Evolutionary conservation across 2,113 vertebrate genomes (phyloP).

Genomic region (Morone chrysops): DNA sequence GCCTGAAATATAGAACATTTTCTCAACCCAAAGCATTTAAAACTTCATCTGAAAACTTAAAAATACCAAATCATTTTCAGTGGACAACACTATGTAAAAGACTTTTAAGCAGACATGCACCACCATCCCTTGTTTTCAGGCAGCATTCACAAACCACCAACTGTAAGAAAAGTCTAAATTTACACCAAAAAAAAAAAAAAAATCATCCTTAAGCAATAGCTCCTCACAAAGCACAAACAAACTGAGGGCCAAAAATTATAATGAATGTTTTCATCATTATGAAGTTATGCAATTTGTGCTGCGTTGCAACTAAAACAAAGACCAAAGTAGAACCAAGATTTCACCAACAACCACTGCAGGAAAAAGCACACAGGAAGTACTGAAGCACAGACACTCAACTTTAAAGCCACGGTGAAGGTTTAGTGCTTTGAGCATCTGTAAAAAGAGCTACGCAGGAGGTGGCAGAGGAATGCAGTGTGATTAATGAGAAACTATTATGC

Average conservation of each 20-base stretch:
- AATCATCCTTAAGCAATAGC: neutral
- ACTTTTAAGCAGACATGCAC: neutral
- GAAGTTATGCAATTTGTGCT: constrained; percentile 16
- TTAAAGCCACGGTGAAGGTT: neutral
- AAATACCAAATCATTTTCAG: neutral
- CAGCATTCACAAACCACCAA: constrained; percentile 1
- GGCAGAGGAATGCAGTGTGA: constrained; percentile 24
- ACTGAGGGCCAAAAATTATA: neutral
- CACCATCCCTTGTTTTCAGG: neutral
- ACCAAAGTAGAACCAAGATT: neutral
- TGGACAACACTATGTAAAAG: neutral
- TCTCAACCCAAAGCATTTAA: too few species aligned
- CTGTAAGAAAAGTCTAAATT: neutral
- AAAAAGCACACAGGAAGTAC: constrained; percentile 1
- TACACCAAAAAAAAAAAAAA: neutral
- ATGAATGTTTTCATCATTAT: constrained; percentile 16
- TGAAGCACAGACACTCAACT: neutral
- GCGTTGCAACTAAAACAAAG: constrained; percentile 1
- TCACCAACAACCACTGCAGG: neutral
- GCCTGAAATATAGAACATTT: too few species aligned
- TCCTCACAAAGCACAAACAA: constrained; percentile 22
- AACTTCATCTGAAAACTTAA: too few species aligned
- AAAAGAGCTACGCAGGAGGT: neutral
- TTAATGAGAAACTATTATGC: neutral
- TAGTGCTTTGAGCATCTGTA: neutral